These are phyloP conservation scores for Brachypalpus laphriformis DNA, from an alignment of 2,888 invertebrate genomes.

Conservation along the genomic window DNA sequence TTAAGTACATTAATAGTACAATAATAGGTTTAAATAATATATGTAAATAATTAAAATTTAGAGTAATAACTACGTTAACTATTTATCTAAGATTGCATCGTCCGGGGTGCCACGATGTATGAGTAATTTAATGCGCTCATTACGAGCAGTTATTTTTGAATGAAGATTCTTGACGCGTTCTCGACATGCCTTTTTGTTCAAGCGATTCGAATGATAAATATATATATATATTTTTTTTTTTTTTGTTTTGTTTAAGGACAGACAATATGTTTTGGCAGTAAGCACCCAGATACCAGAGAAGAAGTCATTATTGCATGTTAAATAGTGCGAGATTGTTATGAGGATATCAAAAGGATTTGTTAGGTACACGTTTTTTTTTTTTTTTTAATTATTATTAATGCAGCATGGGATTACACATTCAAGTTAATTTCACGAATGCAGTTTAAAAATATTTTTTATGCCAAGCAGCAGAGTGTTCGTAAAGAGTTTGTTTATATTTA, in stretches of 20 bases:
- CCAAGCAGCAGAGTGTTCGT: slow-evolving; percentile 55
- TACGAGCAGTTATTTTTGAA: slow-evolving; percentile 93
- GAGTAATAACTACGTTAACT: slow-evolving; percentile 49
- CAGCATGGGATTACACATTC: slow-evolving; percentile 46
- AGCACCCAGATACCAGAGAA: slow-evolving; percentile 76
- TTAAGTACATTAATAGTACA: slow-evolving; percentile 43
- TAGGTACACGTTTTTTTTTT: slow-evolving; percentile 9
- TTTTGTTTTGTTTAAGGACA: slow-evolving; percentile 7
- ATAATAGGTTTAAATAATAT: slow-evolving; percentile 1
- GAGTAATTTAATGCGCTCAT: slow-evolving; percentile 94
- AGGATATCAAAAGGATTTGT: slow-evolving; percentile 38
- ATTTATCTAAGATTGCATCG: slow-evolving; percentile 86
- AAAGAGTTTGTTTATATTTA: slow-evolving; percentile 45
- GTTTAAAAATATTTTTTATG: slow-evolving; percentile 5
- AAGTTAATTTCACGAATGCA: slow-evolving; percentile 33
- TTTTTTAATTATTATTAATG: slow-evolving; percentile 32
- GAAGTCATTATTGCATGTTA: slow-evolving; percentile 71
- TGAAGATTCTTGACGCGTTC: slow-evolving; percentile 93
- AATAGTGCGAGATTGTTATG: slow-evolving; percentile 71
- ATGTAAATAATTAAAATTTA: slow-evolving; percentile 35
- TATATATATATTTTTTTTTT: no score
- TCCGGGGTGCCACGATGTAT: slow-evolving; percentile 94
- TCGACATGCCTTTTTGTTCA: slow-evolving; percentile 88
- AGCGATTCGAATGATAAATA: slow-evolving; percentile 38
- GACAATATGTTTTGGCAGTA: slow-evolving; percentile 63